Evolutionary conservation across 1,140 invertebrate species (phyloP), one percentile per base, ranked within the genome.

Genomic region (Drosophila willistoni): DNA sequence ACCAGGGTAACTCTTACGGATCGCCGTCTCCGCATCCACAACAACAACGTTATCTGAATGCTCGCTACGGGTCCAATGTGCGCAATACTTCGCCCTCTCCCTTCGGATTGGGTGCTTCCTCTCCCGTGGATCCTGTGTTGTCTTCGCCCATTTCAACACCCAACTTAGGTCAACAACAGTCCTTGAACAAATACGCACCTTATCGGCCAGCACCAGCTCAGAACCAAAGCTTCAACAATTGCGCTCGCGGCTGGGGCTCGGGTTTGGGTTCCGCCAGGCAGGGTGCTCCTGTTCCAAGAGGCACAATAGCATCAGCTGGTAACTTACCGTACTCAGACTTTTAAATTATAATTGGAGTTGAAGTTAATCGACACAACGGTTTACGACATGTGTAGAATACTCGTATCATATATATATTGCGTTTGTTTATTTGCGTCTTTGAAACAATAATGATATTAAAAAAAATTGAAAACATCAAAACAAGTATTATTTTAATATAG

Each of bases 151-250:
- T 51, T 42, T 68, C 68, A 19, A 51, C 33, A 14, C 51, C 77
- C 6, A 56, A 68, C 3, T 59, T 67, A 1, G 33, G 55, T 9
- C 60, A 75, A 25, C 55, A 29, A 12, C 62, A 62, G 25, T 39
- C 51, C n/a, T 17, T 9, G 22, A 25, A 29, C 7, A 19, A 7
- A 13, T 34, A 29, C 29, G 4, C 25, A 1, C 25, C 19, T 14
- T 63, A 55, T 44, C 41, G 33, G n/a, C 54, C 33, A 9, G 6
- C 29, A 33, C 9, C 17, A 34, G 3, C 51, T 10, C 57, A 75
- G 3, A 71, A 91, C 29, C 93, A 94, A 41, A 96, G 96, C 76
- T 97, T 96, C 90, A 97, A 97, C 75, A 96, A 95, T 1, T 95
- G 95, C 29, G 95, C 96, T n/a, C 94, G 96, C 63, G 96, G 96